Base-by-base conservation (phyloP, 1,140 invertebrate species). In the Nylanderia fulva region DNA sequence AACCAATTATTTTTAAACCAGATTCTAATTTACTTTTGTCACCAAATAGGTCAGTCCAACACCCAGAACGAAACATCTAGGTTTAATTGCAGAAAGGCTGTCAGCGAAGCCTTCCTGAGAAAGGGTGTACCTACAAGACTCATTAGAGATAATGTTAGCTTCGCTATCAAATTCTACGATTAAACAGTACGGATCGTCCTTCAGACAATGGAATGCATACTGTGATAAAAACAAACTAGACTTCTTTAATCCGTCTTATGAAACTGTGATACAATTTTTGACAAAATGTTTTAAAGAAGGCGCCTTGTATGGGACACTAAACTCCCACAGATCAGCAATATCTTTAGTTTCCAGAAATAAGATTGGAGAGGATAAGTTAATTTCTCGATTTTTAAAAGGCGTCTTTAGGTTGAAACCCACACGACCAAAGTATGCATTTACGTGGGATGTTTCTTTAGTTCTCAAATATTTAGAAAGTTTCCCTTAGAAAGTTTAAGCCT, bases 401-500 rank as follows among this genome's bases (percentile, higher is more conserved):
- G 9, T 79, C 0, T 79, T 63, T 63, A 63, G 29, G 2, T 33
- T 79, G 13, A 63, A 24, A 64, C 75, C 61, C 0, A n/a, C 75
- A 18, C 21, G 29, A 54, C 60, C 75, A 4, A 79, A 39, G n/a
- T 79, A 79, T 79, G 15, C n/a, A 1, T 29, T 29, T 9, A 79
- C 61, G 5, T 79, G 61, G 61, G 75, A 79, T 66, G 58, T 61
- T 2, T 61, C 56, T 0, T 4, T 79, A 9, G n/a, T 79, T 8
- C 29, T 79, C 0, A 29, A 24, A 3, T 39, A 52, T 11, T 13
- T 61, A 7, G 48, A 42, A 45, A 21, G 2, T 13, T 29, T 33
- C 29, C 29, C 3, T 33, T 33, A 33, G 29, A 33, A 33, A 33
- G 29, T 3, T 33, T 33, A 33, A 33, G 29, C 29, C 29, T 33